Conservation (phyloP, 2,888 invertebrate genomes). For the Aphidoletes aphidimyza region DNA sequence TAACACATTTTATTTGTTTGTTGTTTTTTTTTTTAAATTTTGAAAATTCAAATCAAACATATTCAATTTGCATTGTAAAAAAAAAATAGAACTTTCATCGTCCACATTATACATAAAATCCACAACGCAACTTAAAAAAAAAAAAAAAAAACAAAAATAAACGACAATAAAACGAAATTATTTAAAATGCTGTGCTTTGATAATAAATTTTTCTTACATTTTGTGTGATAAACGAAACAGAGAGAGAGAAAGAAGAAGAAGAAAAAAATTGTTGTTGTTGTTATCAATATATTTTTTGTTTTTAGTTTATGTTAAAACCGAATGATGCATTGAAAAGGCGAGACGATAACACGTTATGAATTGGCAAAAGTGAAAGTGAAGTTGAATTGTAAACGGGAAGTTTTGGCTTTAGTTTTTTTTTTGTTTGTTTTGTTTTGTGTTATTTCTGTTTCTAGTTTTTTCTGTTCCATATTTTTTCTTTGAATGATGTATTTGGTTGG, state of each 20-base stretch:
- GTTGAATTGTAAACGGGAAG: background rate
- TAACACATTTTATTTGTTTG: background rate
- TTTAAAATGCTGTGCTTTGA: constrained; percentile 38
- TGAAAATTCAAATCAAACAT: too few species aligned
- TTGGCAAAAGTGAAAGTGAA: constrained; percentile 27
- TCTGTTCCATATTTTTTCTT: background rate
- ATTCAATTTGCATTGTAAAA: too few species aligned
- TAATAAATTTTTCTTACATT: background rate
- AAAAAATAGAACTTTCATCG: background rate
- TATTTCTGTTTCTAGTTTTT: background rate
- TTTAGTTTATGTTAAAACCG: background rate
- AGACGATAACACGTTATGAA: constrained; percentile 16
- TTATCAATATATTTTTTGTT: background rate
- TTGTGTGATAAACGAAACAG: constrained; percentile 19
- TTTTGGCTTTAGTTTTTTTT: background rate
- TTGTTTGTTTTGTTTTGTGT: background rate
- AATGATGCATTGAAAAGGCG: background rate
- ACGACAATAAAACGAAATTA: background rate
- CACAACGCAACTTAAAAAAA: background rate
- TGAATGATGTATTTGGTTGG: too few species aligned
- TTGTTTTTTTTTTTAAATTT: background rate
- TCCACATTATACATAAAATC: background rate
- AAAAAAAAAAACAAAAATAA: constrained; percentile 5
- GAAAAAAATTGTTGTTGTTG: background rate
- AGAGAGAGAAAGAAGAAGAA: too few species aligned